Evolutionary conservation across 2,113 vertebrate species (phyloP).

Genomic region (Paradoxurus hermaphroditus): DNA sequence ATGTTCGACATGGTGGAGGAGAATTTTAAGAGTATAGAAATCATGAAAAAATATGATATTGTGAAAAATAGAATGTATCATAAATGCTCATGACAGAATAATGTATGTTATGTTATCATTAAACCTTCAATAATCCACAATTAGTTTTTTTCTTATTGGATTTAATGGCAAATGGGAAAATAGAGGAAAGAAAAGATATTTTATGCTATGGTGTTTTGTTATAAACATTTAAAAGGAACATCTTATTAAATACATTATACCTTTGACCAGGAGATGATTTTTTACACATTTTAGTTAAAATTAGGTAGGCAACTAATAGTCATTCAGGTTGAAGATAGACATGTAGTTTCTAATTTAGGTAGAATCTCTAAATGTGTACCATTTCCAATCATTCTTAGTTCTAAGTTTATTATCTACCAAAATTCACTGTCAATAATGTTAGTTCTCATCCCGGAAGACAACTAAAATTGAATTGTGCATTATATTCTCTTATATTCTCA

Average conservation of each 20-base stretch:
- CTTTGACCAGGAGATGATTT: background rate
- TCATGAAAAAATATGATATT: background rate
- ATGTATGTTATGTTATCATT: background rate
- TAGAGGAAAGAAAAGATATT: background rate
- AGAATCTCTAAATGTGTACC: background rate
- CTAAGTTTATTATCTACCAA: slow-evolving; percentile 6
- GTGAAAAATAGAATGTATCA: background rate
- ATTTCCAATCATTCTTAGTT: background rate
- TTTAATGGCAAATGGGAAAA: background rate
- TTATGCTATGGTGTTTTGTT: background rate
- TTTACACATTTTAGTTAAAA: background rate
- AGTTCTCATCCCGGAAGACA: background rate
- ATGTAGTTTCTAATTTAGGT: slow-evolving; percentile 9
- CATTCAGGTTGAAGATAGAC: background rate
- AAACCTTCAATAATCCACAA: background rate
- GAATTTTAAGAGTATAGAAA: background rate
- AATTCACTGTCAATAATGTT: background rate
- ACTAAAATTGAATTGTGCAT: background rate
- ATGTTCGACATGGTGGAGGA: background rate
- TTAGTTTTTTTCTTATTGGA: background rate
- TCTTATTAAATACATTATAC: background rate
- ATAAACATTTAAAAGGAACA: background rate
- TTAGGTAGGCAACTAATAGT: background rate
- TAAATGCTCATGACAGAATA: background rate
- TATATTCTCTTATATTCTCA: slow-evolving; percentile 41